Evolutionary conservation across 2,113 vertebrate species (phyloP).

Genomic region (Ardeotis arabs): DNA sequence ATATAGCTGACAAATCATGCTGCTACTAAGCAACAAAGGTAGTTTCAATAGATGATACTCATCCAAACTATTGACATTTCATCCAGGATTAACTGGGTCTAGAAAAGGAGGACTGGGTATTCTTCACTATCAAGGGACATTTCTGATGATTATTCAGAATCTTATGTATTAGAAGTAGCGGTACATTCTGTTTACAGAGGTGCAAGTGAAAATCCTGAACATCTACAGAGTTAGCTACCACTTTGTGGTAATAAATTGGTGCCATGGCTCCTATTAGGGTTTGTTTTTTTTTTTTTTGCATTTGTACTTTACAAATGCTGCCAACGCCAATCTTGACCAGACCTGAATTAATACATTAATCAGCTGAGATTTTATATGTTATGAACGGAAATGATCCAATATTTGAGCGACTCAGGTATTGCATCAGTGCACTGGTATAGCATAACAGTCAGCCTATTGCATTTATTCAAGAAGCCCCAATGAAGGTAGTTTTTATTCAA

Average conservation of each 20-base stretch:
- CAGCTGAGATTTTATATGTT: background rate
- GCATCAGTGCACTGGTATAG: background rate
- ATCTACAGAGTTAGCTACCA: background rate
- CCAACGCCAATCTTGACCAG: background rate
- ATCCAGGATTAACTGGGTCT: background rate
- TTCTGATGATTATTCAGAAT: background rate
- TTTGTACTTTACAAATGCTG: background rate
- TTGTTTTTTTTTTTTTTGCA: no score
- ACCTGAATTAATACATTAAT: background rate
- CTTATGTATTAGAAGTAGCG: background rate
- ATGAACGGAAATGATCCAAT: background rate
- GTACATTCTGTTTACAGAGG: background rate
- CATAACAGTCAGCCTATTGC: background rate
- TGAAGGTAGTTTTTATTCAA: background rate
- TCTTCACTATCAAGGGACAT: background rate
- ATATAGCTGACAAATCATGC: conserved; percentile 63
- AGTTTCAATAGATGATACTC: conserved; percentile 62
- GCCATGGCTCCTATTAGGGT: rapidly evolving
- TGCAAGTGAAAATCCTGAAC: background rate
- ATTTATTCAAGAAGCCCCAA: background rate
- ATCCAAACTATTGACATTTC: conserved; percentile 24
- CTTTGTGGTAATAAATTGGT: background rate
- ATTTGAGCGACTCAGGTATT: no score
- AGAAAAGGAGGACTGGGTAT: background rate
- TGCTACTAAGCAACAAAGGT: conserved; percentile 67